phyloP scores from a whole-genome alignment of 2,113 vertebrate genomes.

The Ptilorrhoa leucosticta region DNA sequence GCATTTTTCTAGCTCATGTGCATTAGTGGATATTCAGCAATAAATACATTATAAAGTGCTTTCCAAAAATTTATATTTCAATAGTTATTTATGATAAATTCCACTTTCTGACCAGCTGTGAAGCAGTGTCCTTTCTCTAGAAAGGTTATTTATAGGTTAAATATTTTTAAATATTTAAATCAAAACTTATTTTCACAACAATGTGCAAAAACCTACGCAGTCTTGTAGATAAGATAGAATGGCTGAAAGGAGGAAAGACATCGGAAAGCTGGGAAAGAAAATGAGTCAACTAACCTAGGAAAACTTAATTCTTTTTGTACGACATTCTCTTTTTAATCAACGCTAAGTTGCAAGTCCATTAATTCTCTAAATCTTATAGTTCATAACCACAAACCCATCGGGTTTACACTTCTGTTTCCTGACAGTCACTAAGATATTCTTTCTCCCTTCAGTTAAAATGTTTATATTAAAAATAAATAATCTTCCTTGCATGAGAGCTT shows the following conservation, averaged over 20 bases:
- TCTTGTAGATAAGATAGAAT: background rate
- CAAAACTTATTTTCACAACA: background rate
- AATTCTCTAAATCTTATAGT: background rate
- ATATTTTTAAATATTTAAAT: background rate
- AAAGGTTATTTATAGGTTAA: background rate
- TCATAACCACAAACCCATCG: background rate
- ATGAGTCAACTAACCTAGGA: background rate
- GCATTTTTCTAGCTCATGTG: background rate
- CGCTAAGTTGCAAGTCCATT: background rate
- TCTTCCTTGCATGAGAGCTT: background rate
- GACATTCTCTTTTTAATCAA: background rate
- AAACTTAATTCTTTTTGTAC: background rate
- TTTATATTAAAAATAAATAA: background rate
- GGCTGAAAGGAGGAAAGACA: background rate
- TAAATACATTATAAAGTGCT: background rate
- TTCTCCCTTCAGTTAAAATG: background rate
- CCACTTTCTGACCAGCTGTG: background rate
- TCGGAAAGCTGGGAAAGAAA: background rate
- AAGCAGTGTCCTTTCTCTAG: background rate
- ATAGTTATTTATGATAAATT: background rate
- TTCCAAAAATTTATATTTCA: background rate
- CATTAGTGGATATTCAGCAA: background rate
- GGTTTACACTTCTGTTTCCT: background rate
- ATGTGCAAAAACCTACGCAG: background rate
- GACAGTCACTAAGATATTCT: background rate